phyloP scores from a whole-genome alignment of 2,113 vertebrate genomes.

The Capreolus pygargus region DNA sequence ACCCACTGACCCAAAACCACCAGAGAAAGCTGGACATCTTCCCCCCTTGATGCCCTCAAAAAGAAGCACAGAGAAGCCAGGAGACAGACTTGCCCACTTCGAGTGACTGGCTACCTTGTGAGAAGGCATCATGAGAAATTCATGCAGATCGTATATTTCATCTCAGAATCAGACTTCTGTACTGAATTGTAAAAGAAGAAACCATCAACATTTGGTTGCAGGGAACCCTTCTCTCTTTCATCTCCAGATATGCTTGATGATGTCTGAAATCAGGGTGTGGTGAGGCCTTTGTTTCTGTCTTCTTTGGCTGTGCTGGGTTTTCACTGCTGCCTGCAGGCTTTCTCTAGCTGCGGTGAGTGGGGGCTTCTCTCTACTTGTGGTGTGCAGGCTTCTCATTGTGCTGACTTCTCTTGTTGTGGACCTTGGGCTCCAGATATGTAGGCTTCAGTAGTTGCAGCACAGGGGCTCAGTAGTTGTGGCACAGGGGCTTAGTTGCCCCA shows the following conservation, averaged over 20 bases:
- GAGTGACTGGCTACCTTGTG: not conserved
- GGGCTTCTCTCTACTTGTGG: not conserved
- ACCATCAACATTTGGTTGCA: not conserved
- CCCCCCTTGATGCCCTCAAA: not conserved
- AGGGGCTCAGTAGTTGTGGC: not conserved
- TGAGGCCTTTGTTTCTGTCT: not conserved
- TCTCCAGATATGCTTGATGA: not conserved
- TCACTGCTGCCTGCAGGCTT: not conserved
- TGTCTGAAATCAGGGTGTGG: not conserved
- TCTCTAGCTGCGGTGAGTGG: rapidly evolving
- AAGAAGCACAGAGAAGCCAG: not conserved
- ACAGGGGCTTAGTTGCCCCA: not conserved
- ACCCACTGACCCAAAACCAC: not conserved
- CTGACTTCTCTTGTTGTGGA: not conserved
- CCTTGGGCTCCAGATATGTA: not conserved
- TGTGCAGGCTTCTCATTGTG: not conserved
- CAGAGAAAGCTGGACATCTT: not conserved
- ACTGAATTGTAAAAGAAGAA: not conserved
- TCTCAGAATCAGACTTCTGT: not conserved
- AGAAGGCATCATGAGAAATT: not conserved
- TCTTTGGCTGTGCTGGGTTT: not conserved
- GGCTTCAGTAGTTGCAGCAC: not conserved
- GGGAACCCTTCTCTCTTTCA: not conserved
- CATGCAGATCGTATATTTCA: not conserved
- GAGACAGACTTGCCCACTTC: not conserved